phyloP scores from a whole-genome alignment of 2,888 invertebrate genomes.

The Drosophila algonquin region DNA sequence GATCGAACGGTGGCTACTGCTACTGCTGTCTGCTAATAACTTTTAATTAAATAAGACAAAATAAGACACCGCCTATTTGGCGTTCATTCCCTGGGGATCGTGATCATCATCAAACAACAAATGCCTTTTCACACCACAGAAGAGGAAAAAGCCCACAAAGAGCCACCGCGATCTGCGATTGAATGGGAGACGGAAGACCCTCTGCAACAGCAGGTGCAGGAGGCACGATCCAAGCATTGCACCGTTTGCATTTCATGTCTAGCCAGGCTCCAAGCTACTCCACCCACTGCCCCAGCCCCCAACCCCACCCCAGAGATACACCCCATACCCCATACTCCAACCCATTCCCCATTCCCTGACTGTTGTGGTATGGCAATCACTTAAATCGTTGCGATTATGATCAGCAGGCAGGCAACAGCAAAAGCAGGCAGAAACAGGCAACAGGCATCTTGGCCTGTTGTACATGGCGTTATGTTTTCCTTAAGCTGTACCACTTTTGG shows the following conservation, averaged over 20 bases:
- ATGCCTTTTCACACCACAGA: conserved; percentile 69
- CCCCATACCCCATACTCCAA: background rate
- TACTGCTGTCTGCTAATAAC: conserved; percentile 61
- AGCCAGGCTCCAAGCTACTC: conserved; percentile 26
- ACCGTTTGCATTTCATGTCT: conserved; percentile 30
- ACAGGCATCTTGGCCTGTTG: conserved; percentile 13
- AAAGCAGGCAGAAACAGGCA: conserved; percentile 40
- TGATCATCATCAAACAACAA: conserved; percentile 67
- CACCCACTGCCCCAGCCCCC: conserved; percentile 29
- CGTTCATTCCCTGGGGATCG: conserved; percentile 53
- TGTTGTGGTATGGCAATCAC: conserved; percentile 60
- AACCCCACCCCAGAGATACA: conserved; percentile 14
- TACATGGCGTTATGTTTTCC: conserved; percentile 60
- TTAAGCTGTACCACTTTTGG: conserved; percentile 50
- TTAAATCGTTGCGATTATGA: conserved; percentile 76
- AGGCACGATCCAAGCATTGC: conserved; percentile 46
- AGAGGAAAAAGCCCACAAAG: background rate
- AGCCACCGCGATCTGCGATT: conserved; percentile 2
- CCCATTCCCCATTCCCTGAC: too few relatives aligned
- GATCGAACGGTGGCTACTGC: conserved; percentile 41
- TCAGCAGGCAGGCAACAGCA: conserved; percentile 48
- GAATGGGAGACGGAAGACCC: conserved; percentile 14
- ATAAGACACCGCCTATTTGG: conserved; percentile 71
- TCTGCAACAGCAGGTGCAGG: conserved; percentile 58
- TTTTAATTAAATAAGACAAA: conserved; percentile 75